Base-by-base conservation (phyloP, 2,113 vertebrate genomes). In the Notarius quadriscutis region DNA sequence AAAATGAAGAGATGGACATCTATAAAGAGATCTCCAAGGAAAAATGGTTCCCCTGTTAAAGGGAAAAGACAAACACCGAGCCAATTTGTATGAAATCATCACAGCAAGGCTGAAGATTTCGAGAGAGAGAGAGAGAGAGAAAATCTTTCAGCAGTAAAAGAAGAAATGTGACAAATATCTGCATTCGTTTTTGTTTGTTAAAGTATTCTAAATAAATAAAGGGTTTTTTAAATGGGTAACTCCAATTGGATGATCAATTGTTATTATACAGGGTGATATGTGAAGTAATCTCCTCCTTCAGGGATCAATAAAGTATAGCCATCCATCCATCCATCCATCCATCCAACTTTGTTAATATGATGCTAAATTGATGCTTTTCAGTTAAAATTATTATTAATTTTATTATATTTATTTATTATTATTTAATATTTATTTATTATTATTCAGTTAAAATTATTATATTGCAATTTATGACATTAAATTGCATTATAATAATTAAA, bases 61-160 rank as follows among this genome's bases (percentile, higher is more conserved):
- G 72, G 63, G 34, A 88, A 63, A 88, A 90, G 60, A 88, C 85
- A 89, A 90, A 87, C 50, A 77, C 53, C 77, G 81, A 87, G 79
- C 58, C 72, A 87, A 87, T 87, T 89, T 90, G 79, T 51, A 83
- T 87, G 86, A 81, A 85, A 83, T 87, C 85, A 80, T 85, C 83
- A n/a, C 86, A 81, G 71, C 65, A 71, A 78, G 77, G 25, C 50
- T 87, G 41, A 58, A 82, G 41, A 51, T 48, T 74, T 22, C 53
- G 10, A 27, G 77, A 30, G 77, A 57, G 53, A 79, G 25, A 50
- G 20, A 50, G 18, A 74, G 50, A 53, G 1, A n/a, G 74, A 53
- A 1, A 30, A 18, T 17, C 14, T 79, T 17, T 27, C 50, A 84
- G 83, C 67, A 41, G 14, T 30, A 78, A 55, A 85, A 77, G 20